Evolutionary conservation across 2,888 invertebrate genomes (phyloP).

Genomic region (Phaonia tiefii): DNA sequence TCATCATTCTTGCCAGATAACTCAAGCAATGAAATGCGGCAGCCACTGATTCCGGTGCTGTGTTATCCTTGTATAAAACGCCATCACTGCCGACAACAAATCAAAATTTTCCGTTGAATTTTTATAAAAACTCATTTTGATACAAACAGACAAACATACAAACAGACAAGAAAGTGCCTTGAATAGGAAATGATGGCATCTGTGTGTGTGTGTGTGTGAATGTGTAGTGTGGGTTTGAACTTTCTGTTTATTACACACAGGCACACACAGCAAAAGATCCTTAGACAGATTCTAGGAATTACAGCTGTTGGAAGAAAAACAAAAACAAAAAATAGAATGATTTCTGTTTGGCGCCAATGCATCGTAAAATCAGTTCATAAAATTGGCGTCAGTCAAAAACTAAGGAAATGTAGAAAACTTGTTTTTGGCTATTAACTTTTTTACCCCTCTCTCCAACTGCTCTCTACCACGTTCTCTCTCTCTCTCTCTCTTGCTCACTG

Average conservation of each 20-base stretch:
- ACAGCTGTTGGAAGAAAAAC: background rate
- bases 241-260: constrained; percentile 2
- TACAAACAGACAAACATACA: constrained; percentile 21
- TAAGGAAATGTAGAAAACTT: constrained; percentile 14
- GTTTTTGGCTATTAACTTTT: constrained; percentile 14
- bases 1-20: constrained; percentile 30
- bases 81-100: constrained; percentile 32
- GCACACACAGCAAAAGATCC: background rate
- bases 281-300: background rate
- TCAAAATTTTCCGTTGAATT: constrained; percentile 37
- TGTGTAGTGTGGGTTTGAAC: background rate
- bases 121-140: constrained; percentile 44
- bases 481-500: background rate
- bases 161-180: no score
- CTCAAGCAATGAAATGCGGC: background rate
- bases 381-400: constrained; percentile 62
- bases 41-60: background rate
- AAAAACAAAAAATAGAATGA: constrained; percentile 20
- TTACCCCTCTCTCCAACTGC: background rate
- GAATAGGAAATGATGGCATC: background rate
- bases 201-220: background rate
- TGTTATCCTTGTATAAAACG: background rate
- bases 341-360: constrained; percentile 65
- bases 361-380: constrained; percentile 66
- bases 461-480: background rate